These are phyloP conservation scores for Eristalis pertinax DNA, from an alignment of 2,888 invertebrate genomes.

Conservation along the genomic window DNA sequence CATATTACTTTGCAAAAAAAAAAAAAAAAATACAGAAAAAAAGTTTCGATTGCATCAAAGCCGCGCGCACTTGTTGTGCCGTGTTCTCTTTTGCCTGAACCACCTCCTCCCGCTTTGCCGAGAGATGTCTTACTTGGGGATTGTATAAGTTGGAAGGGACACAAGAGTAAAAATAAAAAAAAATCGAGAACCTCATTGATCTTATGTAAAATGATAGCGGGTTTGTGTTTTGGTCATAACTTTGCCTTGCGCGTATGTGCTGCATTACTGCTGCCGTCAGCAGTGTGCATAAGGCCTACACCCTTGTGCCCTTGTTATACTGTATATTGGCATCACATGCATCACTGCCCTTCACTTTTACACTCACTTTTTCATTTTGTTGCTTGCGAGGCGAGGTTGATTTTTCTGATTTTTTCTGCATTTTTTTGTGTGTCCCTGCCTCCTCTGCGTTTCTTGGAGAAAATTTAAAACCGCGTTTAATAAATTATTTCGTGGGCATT, in stretches of 20 bases:
- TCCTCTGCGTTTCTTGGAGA: constrained; percentile 26
- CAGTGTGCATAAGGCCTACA: constrained; percentile 63
- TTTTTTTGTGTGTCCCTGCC: background rate
- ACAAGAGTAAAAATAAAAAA: constrained; percentile 18
- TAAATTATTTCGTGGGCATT: constrained; percentile 80
- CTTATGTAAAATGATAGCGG: constrained; percentile 77
- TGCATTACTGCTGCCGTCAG: constrained; percentile 18
- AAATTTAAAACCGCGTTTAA: constrained; percentile 74
- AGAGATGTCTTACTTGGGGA: constrained; percentile 69
- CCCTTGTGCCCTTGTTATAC: constrained; percentile 71
- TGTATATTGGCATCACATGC: constrained; percentile 69
- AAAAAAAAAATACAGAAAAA: too few species aligned
- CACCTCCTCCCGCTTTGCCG: constrained; percentile 17
- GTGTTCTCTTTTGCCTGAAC: constrained; percentile 38
- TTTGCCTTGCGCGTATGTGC: constrained; percentile 38
- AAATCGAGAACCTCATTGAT: constrained; percentile 68
- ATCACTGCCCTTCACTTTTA: constrained; percentile 77
- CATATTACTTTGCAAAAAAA: constrained; percentile 67
- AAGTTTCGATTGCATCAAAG: constrained; percentile 68
- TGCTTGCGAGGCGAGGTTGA: background rate
- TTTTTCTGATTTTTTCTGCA: constrained; percentile 60
- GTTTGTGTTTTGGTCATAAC: constrained; percentile 72
- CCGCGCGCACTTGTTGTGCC: constrained; percentile 64
- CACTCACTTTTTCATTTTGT: constrained; percentile 70
- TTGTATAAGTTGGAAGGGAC: constrained; percentile 38